Evolutionary conservation across 2,888 invertebrate species (phyloP), one percentile per base, ranked within the genome.

Genomic region (Chironomus tentans): DNA sequence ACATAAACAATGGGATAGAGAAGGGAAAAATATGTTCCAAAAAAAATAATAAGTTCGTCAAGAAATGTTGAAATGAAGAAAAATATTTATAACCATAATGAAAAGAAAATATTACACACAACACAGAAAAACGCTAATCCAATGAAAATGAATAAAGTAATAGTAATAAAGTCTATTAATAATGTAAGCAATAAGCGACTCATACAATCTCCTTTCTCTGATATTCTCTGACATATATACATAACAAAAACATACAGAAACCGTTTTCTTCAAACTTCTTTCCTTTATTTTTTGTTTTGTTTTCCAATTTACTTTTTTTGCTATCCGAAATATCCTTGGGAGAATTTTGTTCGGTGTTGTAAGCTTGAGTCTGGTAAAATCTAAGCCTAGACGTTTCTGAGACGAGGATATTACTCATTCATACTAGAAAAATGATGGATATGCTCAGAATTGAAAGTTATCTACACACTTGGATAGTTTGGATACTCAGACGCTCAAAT

Each of bases 151-250:
- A 68, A 18, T 15, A 46, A 65, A 65, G 21, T 24, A 65, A 65
- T 65, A 65, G 24, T 65, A 65, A 65, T 65, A 65, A 65, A 56
- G 56, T 56, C 65, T 65, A 65, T 65, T 65, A 21, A 65, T 24
- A 65, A 65, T 65, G 65, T 65, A 68, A 74, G 74, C 74, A 74
- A 74, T 74, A 74, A 74, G 74, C 74, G 74, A 74, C 38, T 68
- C 62, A 74, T 68, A 74, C 74, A 74, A 74, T 74, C 74, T 72
- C 18, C 56, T 18, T 56, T 15, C 56, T 56, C 56, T 56, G 38
- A 56, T 56, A 56, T 18, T 56, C 56, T 18, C 13, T 15, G 6
- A 22, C 62, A 62, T 21, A 65, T 12, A 65, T 65, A 65, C 65
- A 65, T 21, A 65, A 65, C 18, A 24, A n/a, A 50, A 28, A 4